Conservation (phyloP, 2,113 vertebrate genomes). For the Saccopteryx bilineata region DNA sequence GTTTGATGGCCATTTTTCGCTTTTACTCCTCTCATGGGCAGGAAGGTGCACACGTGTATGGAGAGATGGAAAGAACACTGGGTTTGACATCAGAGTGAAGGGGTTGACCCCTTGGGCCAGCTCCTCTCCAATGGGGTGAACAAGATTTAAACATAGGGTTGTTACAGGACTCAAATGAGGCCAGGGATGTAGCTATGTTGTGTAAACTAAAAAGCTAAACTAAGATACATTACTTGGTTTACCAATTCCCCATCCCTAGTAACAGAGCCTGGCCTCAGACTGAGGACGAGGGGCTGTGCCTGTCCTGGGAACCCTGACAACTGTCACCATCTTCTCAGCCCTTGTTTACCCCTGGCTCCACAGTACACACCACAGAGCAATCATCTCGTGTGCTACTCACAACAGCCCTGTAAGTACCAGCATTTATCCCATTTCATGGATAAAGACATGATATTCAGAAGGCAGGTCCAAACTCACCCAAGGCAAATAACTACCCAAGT, state of each 20-base stretch:
- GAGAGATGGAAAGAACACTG: neutral
- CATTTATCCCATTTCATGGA: neutral
- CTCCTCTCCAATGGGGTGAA: neutral
- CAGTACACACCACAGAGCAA: fast-evolving
- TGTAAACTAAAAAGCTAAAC: too few relatives aligned
- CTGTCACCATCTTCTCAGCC: neutral
- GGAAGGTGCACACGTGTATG: fast-evolving
- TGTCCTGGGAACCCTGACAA: neutral
- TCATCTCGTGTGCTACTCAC: fast-evolving
- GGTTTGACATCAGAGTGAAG: too few relatives aligned
- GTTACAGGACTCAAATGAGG: fast-evolving
- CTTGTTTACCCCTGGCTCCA: too few relatives aligned
- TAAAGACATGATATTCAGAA: neutral
- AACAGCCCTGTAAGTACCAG: too few relatives aligned
- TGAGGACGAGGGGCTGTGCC: neutral
- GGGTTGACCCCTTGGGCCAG: neutral
- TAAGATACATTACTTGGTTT: too few relatives aligned
- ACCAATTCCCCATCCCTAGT: neutral
- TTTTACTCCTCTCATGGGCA: neutral
- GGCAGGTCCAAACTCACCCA: neutral
- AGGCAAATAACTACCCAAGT: neutral
- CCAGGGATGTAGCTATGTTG: too few relatives aligned
- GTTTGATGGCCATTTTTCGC: neutral
- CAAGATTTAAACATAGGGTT: neutral
- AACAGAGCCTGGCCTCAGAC: neutral